Evolutionary conservation across 37 sponge, comb jelly and placozoan species (phyloP).

Genomic region (Beroe ovata): DNA sequence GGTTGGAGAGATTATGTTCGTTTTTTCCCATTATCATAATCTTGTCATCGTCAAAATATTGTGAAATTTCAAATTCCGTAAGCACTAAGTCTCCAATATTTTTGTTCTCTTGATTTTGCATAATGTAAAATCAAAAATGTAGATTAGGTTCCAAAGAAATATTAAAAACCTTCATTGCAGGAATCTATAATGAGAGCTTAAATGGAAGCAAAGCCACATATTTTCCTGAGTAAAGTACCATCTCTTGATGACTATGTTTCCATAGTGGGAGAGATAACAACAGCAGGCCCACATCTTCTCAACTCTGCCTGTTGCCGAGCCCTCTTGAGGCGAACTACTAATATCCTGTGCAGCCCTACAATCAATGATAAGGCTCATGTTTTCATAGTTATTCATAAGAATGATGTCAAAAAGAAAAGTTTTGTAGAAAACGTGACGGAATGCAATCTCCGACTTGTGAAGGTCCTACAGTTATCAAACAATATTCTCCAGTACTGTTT

Average conservation of each 20-base stretch:
- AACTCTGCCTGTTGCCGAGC: conserved; percentile 64
- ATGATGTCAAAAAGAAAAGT: conserved; percentile 3
- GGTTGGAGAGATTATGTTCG: too few relatives aligned
- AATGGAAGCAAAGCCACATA: conserved; percentile 17
- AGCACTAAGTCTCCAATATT: too few relatives aligned
- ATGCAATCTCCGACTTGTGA: conserved; percentile 17
- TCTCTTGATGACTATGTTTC: conserved; percentile 2
- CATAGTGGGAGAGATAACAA: conserved; percentile 14
- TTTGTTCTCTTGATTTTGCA: too few relatives aligned
- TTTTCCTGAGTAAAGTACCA: conserved; percentile 14
- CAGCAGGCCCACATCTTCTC: conserved; percentile 42
- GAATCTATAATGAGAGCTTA: too few relatives aligned
- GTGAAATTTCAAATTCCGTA: too few relatives aligned
- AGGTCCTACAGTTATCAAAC: conserved; percentile 2
- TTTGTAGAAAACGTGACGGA: background rate
- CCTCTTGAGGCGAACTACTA: background rate
- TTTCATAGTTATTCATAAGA: conserved; percentile 52
- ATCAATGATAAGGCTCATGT: conserved; percentile 4
- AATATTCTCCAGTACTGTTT: conserved; percentile 36
- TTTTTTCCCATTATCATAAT: too few relatives aligned
- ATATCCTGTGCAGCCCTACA: conserved; percentile 22
- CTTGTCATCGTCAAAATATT: too few relatives aligned
- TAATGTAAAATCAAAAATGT: too few relatives aligned
- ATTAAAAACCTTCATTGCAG: background rate
- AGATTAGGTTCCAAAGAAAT: too few relatives aligned